Percentiles rank a stretch among this genome's conserved stretches.
Conservation (phyloP, 2,888 invertebrate genomes). For the Listrodromus nycthemerus region DNA sequence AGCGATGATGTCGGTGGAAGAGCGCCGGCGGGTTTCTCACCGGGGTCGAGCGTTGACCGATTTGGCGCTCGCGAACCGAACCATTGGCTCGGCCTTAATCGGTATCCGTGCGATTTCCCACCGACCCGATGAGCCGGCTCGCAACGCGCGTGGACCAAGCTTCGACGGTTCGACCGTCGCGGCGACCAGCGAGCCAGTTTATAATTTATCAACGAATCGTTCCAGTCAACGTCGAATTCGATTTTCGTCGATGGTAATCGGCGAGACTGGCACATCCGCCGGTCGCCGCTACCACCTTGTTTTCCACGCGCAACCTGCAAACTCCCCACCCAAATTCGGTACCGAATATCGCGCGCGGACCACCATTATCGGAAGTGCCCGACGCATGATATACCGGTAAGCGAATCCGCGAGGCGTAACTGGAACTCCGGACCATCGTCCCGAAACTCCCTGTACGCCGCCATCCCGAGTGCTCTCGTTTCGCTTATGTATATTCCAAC, state of each 20-base stretch:
- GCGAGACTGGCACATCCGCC: neutral
- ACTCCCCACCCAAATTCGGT: neutral
- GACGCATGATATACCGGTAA: constrained; percentile 53
- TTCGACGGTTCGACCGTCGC: constrained; percentile 3
- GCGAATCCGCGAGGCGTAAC: constrained; percentile 37
- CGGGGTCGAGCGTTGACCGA: neutral
- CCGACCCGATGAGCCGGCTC: constrained; percentile 7
- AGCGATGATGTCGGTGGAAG: constrained; percentile 2
- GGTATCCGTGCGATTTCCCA: neutral
- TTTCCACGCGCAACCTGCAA: constrained; percentile 31
- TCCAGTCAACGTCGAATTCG: constrained; percentile 48
- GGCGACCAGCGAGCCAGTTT: constrained; percentile 18
- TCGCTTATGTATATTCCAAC: constrained; percentile 18
- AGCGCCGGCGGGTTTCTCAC: neutral
- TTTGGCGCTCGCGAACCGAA: neutral
- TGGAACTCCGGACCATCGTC: constrained; percentile 33
- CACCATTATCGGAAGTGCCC: constrained; percentile 61
- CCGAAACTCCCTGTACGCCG: constrained; percentile 30
- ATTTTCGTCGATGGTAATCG: constrained; percentile 47
- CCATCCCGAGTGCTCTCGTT: constrained; percentile 32
- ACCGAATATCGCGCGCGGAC: constrained; percentile 50
- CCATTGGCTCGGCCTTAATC: neutral
- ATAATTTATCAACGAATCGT: constrained; percentile 55
- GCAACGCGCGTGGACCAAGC: neutral
- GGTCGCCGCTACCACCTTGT: constrained; percentile 21